Evolutionary conservation across 2,888 invertebrate species (phyloP), one percentile per base, ranked within the genome.

Genomic region (Muschampia plurimacula): DNA sequence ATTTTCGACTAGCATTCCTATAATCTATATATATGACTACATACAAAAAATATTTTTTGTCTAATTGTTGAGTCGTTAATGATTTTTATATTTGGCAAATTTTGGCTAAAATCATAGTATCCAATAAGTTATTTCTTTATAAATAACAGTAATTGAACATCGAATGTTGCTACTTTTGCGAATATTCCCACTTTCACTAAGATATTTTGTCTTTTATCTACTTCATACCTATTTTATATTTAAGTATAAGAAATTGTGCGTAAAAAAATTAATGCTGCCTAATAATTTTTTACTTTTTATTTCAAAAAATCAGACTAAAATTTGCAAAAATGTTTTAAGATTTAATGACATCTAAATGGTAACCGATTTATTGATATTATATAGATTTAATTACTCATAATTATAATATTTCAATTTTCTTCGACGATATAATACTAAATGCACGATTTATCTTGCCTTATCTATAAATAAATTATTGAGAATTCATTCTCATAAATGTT

Each of bases 51-150:
- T 59, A 65, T 57, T 22, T 22, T 73, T 73, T 46, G 32, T 49
- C 59, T 64, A 55, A 57, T 74, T 83, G 75, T 89, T 83, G 86
- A 90, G 86, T 86, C 80, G 79, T 49, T 79, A 72, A 79, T 77
- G 80, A 78, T 22, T 83, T 81, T 76, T 73, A 79, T 81, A 86
- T 93, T 93, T 93, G 93, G 93, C 93, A 92, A 90, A 89, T 89
- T 92, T 93, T 93, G 92, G 92, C 91, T 82, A 84, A 91, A 89
- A 90, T 83, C 80, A 90, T 85, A 86, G 83, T 80, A 84, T 78
- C 80, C 82, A 83, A 85, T 36, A 15, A 67, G 6, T 44, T 52
- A 52, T 67, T 41, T 41, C 44, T 36, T 52, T 60, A 36, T 41
- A 60, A 46, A 36, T 44, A 62, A 39, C 9, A 0, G 28, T 57